These are phyloP conservation scores for Sciurus vulgaris DNA, from an alignment of 2,797 vertebrate genomes.

Conservation along the genomic window DNA sequence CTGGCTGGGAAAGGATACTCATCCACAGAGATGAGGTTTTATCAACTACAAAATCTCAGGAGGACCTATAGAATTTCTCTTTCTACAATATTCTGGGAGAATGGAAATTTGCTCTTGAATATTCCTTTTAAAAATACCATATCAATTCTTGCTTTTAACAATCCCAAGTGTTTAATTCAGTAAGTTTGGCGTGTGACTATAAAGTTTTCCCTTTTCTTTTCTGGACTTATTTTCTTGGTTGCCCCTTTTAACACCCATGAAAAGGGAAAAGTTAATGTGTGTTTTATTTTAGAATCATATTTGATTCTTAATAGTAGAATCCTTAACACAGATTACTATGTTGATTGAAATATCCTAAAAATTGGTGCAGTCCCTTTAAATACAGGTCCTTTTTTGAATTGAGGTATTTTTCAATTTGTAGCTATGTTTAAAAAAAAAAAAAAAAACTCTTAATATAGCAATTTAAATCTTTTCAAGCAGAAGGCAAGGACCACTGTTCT, in stretches of 20 bases:
- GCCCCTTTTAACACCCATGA: background rate
- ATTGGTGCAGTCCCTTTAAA: background rate
- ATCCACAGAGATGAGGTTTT: background rate
- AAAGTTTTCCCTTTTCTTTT: background rate
- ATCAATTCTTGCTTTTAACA: background rate
- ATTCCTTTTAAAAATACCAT: background rate
- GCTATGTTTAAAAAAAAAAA: background rate
- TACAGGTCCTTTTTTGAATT: background rate
- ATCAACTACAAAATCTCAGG: background rate
- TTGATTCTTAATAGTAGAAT: background rate
- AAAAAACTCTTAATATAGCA: background rate
- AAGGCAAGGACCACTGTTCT: background rate
- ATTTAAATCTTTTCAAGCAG: background rate
- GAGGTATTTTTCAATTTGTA: slow-evolving; percentile 2
- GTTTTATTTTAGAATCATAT: background rate
- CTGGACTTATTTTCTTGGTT: background rate
- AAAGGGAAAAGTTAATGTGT: background rate
- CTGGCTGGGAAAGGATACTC: background rate
- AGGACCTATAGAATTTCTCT: background rate
- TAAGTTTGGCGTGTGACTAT: background rate
- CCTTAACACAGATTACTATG: background rate
- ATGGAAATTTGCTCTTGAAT: background rate
- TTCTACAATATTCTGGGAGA: background rate
- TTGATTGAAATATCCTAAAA: background rate
- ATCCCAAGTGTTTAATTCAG: background rate